These are phyloP conservation scores for Cyphomyrus plagiostoma DNA, from an alignment of 2,113 vertebrate species.

Conservation along the genomic window DNA sequence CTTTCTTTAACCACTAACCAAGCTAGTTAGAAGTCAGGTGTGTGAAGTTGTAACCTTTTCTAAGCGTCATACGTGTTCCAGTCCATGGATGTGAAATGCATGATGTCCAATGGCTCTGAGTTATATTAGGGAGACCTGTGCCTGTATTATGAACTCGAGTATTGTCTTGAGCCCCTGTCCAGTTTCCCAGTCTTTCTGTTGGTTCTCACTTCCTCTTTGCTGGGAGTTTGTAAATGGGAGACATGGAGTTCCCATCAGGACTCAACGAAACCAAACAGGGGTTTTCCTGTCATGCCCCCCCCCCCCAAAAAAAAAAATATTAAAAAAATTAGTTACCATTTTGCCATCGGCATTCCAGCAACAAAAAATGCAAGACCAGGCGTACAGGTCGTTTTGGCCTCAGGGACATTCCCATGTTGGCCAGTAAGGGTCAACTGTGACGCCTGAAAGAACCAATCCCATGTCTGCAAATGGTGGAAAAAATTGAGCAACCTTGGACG, in stretches of 20 bases:
- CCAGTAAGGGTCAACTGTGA: background rate
- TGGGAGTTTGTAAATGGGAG: constrained; percentile 40
- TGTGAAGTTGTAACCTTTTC: constrained; percentile 33
- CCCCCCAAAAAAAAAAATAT: too few species aligned
- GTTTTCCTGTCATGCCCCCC: background rate
- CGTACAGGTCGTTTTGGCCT: background rate
- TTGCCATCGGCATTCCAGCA: constrained; percentile 50
- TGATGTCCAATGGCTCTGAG: constrained; percentile 27
- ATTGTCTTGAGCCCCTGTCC: constrained; percentile 35
- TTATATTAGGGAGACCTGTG: constrained; percentile 41
- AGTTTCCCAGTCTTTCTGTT: constrained; percentile 23
- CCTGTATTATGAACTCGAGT: constrained; percentile 50
- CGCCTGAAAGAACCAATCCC: background rate
- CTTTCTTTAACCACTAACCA: constrained; percentile 56
- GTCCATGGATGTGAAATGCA: constrained; percentile 31
- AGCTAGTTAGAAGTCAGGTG: constrained; percentile 33
- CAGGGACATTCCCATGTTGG: background rate
- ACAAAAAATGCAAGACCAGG: constrained; percentile 56
- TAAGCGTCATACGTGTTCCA: constrained; percentile 23
- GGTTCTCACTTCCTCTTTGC: constrained; percentile 1
- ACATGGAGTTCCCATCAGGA: constrained; percentile 39
- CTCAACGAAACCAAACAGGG: background rate
- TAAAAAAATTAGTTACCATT: constrained; percentile 19
- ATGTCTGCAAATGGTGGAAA: background rate
- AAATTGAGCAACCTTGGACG: background rate